phyloP scores from a whole-genome alignment of 2,113 vertebrate species.

The Oncorhynchus masou region DNA sequence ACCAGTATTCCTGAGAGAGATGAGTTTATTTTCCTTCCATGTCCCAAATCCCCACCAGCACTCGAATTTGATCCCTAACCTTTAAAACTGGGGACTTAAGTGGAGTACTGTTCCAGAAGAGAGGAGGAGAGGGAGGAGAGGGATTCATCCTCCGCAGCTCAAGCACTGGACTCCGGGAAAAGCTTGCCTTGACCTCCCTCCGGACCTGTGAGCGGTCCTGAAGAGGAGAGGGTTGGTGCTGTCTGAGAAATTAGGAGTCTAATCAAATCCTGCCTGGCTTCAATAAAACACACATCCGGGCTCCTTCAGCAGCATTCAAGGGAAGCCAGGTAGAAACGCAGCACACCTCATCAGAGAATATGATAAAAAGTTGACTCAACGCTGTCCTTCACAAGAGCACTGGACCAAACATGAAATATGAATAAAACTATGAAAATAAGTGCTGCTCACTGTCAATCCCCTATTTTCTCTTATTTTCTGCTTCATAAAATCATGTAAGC shows the following conservation, averaged over 20 bases:
- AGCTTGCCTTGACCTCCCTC: too few relatives aligned
- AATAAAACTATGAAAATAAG: too few relatives aligned
- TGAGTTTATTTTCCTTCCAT: not conserved
- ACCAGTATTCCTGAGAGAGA: too few relatives aligned
- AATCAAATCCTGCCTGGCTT: slow-evolving; percentile 20
- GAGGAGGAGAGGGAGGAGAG: slow-evolving; percentile 3
- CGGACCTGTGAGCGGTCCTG: slow-evolving; percentile 19
- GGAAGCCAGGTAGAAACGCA: too few relatives aligned
- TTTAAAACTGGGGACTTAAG: slow-evolving; percentile 1
- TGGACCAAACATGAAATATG: too few relatives aligned
- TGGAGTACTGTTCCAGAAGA: not conserved
- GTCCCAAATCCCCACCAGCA: not conserved
- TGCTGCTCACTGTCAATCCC: too few relatives aligned
- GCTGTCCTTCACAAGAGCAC: too few relatives aligned
- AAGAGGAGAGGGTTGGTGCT: slow-evolving; percentile 9
- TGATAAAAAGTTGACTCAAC: too few relatives aligned
- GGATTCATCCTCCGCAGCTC: too few relatives aligned
- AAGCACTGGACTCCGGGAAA: too few relatives aligned
- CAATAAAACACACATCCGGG: slow-evolving; percentile 15
- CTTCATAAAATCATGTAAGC: slow-evolving; percentile 26
- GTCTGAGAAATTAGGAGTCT: not conserved
- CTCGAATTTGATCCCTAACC: slow-evolving; percentile 6
- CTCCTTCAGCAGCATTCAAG: not conserved
- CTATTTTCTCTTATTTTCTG: too few relatives aligned
- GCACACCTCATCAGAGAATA: too few relatives aligned